Evolutionary conservation across 2,113 vertebrate species (phyloP).

Genomic region (Tenrec ecaudatus): DNA sequence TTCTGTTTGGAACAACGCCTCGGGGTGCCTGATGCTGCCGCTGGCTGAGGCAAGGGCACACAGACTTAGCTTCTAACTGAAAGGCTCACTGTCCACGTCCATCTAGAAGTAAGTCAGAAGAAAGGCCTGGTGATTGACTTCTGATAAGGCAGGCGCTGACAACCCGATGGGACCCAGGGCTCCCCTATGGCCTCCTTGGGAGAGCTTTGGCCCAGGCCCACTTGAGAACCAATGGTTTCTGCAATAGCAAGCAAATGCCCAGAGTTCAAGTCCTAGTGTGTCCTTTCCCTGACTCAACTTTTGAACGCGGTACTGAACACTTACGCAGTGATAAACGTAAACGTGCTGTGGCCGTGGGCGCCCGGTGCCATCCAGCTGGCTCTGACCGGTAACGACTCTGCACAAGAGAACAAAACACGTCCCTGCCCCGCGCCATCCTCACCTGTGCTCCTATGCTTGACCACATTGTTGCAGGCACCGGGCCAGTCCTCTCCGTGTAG

Average conservation of each 20-base stretch:
- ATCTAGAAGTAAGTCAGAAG: background rate
- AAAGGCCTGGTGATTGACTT: background rate
- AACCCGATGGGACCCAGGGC: background rate
- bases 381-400: too few species aligned
- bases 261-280: background rate
- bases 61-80: background rate
- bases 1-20: background rate
- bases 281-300: background rate
- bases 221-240: background rate
- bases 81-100: background rate
- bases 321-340: background rate
- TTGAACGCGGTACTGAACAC: background rate
- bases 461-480: too few species aligned
- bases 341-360: too few species aligned
- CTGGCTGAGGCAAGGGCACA: background rate
- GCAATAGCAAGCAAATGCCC: background rate
- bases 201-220: background rate
- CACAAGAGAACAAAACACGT: too few species aligned
- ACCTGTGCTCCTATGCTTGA: too few species aligned
- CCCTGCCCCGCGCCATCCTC: too few species aligned
- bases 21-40: background rate
- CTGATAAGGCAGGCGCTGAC: background rate
- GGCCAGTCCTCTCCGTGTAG: too few species aligned
- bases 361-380: too few species aligned
- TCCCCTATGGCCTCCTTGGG: background rate